Conservation (phyloP, 2,113 vertebrate species). For the Athene cunicularia region DNA sequence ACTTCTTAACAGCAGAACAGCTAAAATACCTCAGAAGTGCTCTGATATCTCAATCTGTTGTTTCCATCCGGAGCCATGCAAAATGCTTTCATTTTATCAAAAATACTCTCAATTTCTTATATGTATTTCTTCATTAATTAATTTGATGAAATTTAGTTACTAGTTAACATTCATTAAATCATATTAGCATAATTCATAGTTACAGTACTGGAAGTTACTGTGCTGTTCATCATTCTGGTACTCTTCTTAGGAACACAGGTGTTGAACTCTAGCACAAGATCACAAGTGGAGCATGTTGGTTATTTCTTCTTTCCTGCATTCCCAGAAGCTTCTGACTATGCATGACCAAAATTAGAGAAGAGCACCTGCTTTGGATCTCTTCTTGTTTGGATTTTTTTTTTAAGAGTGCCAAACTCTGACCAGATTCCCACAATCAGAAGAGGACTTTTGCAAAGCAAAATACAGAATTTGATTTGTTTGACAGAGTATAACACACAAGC, state of each 20-base stretch:
- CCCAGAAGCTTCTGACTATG: background rate
- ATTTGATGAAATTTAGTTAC: background rate
- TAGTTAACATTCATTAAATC: background rate
- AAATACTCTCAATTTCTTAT: background rate
- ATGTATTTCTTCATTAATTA: background rate
- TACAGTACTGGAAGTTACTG: background rate
- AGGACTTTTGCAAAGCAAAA: background rate
- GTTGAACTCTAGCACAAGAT: background rate
- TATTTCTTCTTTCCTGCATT: background rate
- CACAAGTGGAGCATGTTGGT: background rate
- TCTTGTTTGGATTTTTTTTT: background rate
- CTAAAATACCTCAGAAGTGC: background rate
- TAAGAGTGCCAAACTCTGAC: background rate
- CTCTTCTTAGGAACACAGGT: background rate
- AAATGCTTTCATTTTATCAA: background rate
- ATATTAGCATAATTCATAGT: background rate
- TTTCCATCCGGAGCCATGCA: background rate
- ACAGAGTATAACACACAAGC: fast-evolving
- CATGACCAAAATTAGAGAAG: background rate
- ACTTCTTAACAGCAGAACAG: background rate
- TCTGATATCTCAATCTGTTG: background rate
- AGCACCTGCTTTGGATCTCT: background rate
- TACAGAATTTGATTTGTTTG: background rate
- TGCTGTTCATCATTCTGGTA: background rate
- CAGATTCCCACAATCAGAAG: background rate